Conservation (phyloP, 2,888 invertebrate genomes). For the Horisme vitalbata region DNA sequence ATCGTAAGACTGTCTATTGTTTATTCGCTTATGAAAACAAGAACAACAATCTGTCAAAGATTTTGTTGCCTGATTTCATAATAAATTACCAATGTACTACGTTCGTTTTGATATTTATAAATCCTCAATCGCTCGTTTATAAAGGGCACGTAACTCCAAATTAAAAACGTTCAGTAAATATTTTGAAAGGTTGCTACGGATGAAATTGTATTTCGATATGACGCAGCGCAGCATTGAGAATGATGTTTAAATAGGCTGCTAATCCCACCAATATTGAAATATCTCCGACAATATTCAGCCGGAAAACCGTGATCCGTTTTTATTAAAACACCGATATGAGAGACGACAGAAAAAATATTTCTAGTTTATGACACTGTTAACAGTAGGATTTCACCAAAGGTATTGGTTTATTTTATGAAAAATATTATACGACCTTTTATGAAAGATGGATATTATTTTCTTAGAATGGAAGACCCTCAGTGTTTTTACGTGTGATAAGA, state of each 20-base stretch:
- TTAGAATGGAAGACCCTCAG: not conserved
- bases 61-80: no score
- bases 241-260: constrained; percentile 79
- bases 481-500: not conserved
- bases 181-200: constrained; percentile 67
- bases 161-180: constrained; percentile 76
- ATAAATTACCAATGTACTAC: constrained; percentile 7
- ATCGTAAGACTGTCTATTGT: no score
- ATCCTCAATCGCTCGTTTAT: constrained; percentile 35
- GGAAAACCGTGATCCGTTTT: constrained; percentile 74
- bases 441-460: not conserved
- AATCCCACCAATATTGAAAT: constrained; percentile 82
- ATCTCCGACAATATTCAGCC: constrained; percentile 79
- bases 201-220: constrained; percentile 78
- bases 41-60: no score
- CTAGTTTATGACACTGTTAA: constrained; percentile 33
- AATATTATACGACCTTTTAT: constrained; percentile 7
- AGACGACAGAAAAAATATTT: constrained; percentile 55
- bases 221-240: constrained; percentile 66
- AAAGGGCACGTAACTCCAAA: constrained; percentile 48
- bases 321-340: constrained; percentile 76
- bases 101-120: constrained; percentile 32
- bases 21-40: no score
- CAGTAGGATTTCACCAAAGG: constrained; percentile 15
- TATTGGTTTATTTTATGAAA: constrained; percentile 25